These are phyloP conservation scores for Tricholaema leucomelas DNA, from an alignment of 2,113 vertebrate species.

Conservation along the genomic window DNA sequence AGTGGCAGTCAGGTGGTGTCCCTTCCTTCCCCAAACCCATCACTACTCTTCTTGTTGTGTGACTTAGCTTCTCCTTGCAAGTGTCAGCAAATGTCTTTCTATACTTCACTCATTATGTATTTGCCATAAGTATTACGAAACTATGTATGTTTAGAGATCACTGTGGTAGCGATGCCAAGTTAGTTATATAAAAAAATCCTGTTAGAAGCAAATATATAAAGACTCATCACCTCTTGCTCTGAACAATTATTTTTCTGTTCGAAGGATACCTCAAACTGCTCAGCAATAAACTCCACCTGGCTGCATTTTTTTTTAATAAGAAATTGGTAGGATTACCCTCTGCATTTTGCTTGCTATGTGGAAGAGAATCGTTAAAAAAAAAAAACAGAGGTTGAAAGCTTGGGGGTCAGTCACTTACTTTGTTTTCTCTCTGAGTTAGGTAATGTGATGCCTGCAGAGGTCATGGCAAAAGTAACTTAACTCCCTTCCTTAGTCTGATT, in stretches of 20 bases:
- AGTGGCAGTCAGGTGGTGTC: accelerated
- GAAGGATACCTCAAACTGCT: background rate
- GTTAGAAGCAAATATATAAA: background rate
- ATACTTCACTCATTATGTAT: background rate
- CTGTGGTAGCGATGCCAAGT: background rate
- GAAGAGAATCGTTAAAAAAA: background rate
- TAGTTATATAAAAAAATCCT: background rate
- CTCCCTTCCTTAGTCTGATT: background rate
- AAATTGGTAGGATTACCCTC: background rate
- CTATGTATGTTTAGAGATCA: background rate
- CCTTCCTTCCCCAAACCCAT: background rate
- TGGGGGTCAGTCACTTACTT: background rate
- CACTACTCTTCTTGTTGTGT: background rate
- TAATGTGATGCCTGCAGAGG: background rate
- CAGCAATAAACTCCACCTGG: background rate
- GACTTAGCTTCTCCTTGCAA: background rate
- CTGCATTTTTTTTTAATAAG: background rate
- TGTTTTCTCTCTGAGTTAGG: background rate
- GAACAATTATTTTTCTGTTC: background rate
- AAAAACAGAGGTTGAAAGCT: background rate
- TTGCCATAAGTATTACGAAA: background rate
- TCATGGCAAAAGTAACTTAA: background rate
- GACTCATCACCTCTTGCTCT: background rate
- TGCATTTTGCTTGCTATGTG: background rate
- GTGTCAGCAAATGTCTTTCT: background rate